A percentile compares a stretch with the other conserved stretches of the same genome.
phyloP scores from a whole-genome alignment of 2,113 vertebrate species.

The Passer domesticus region DNA sequence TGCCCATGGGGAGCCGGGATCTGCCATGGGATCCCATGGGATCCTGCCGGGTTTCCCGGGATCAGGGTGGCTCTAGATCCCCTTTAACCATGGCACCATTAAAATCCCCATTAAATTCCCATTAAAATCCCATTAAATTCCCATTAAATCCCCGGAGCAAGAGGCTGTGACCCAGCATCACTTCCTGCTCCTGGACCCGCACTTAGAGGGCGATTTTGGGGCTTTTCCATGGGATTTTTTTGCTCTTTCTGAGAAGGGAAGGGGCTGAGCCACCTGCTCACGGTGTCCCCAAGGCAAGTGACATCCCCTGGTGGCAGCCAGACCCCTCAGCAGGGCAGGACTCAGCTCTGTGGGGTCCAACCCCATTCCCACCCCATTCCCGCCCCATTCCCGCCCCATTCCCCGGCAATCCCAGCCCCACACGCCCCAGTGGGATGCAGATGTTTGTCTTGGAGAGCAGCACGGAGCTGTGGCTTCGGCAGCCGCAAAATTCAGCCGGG shows the following conservation, averaged over 20 bases:
- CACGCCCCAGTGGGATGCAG: neutral
- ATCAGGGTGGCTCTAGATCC: neutral
- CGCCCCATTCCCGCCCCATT: neutral
- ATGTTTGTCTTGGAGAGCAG: neutral
- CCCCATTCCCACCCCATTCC: neutral
- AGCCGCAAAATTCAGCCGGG: neutral
- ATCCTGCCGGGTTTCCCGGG: neutral
- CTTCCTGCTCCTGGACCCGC: neutral
- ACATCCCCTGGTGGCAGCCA: neutral
- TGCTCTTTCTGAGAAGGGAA: neutral
- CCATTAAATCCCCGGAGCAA: neutral
- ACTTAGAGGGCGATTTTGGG: accelerated
- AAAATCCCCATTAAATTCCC: neutral
- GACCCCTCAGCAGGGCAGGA: too few relatives aligned
- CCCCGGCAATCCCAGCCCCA: neutral
- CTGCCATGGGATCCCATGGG: neutral
- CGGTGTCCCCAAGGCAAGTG: neutral
- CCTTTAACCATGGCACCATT: too few relatives aligned
- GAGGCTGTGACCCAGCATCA: neutral
- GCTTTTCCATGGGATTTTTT: neutral
- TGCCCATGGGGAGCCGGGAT: neutral
- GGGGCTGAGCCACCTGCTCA: too few relatives aligned
- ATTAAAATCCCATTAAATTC: neutral
- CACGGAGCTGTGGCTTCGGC: neutral
- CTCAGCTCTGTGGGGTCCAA: neutral